Evolutionary conservation across 1,140 invertebrate species (phyloP).

Genomic region (Centruroides sculpturatus): DNA sequence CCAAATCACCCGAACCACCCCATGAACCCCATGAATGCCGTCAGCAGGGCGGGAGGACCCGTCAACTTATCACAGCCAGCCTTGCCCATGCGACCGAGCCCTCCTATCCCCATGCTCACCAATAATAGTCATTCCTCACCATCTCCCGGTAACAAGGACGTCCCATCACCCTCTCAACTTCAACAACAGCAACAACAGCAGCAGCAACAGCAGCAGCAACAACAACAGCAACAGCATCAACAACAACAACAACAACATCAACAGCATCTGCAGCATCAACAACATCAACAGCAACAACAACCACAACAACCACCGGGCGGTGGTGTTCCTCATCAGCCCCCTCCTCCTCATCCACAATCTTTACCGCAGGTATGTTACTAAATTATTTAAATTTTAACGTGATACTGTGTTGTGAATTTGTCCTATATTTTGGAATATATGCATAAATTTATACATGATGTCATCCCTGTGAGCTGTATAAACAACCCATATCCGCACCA

Average conservation of each 20-base stretch:
- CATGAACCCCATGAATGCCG: conserved; percentile 16
- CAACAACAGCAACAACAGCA: background rate
- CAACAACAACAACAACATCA: background rate
- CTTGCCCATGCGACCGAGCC: conserved; percentile 19
- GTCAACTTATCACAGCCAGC: conserved; percentile 18
- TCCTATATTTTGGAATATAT: too few relatives aligned
- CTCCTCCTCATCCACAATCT: background rate
- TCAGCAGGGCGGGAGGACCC: conserved; percentile 5
- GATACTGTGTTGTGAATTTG: too few relatives aligned
- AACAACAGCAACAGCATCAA: background rate
- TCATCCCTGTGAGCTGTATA: too few relatives aligned
- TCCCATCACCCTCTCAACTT: conserved; percentile 5
- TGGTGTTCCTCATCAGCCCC: background rate
- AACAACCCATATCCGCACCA: too few relatives aligned
- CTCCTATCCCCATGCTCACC: conserved; percentile 19
- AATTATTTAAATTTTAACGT: too few relatives aligned
- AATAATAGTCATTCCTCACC: conserved; percentile 18
- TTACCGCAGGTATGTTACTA: background rate
- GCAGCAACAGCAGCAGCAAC: background rate
- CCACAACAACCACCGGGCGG: background rate
- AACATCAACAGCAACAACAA: background rate
- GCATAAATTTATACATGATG: too few relatives aligned
- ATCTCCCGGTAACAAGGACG: conserved; percentile 16
- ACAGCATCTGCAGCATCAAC: background rate
- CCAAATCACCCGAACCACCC: conserved; percentile 13